Conservation (phyloP, 1,140 invertebrate genomes). For the Plectrocnemia conspersa region DNA sequence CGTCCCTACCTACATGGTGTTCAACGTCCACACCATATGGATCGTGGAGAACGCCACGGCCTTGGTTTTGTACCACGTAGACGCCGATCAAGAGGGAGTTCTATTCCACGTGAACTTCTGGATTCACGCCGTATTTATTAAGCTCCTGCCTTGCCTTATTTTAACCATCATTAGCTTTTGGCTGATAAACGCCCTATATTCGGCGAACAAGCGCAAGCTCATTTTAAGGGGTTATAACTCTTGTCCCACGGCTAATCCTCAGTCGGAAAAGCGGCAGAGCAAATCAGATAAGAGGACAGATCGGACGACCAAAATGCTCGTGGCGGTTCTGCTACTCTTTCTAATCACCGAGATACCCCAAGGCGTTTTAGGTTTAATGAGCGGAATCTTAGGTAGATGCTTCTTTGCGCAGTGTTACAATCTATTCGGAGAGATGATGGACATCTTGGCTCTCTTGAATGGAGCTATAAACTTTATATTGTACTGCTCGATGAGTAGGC, state of each 20-base stretch:
- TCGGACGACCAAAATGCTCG: conserved; percentile 83
- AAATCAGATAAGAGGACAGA: conserved; percentile 70
- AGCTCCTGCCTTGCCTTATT: conserved; percentile 78
- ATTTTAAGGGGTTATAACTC: conserved; percentile 60
- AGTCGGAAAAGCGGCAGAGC: conserved; percentile 48
- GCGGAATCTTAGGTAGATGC: conserved; percentile 64
- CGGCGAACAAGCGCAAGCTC: conserved; percentile 63
- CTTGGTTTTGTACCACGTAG: conserved; percentile 61
- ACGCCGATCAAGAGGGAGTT: conserved; percentile 55
- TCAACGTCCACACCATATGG: conserved; percentile 47
- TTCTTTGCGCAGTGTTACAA: conserved; percentile 72
- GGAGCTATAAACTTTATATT: conserved; percentile 91
- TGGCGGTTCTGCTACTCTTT: conserved; percentile 82
- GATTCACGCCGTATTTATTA: conserved; percentile 80
- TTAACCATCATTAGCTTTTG: conserved; percentile 77
- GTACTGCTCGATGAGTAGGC: conserved; percentile 90
- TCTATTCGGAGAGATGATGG: conserved; percentile 85
- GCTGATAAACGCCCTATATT: conserved; percentile 69
- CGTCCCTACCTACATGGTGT: conserved; percentile 68
- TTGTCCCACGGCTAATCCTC: conserved; percentile 47
- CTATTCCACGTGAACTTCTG: conserved; percentile 74
- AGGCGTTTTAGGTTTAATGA: conserved; percentile 69
- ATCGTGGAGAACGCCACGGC: conserved; percentile 45
- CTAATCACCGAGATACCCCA: conserved; percentile 84
- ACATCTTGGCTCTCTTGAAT: conserved; percentile 86